Evolutionary conservation across 92 coral and sea anemone species (phyloP), one percentile per base, ranked within the genome.

Genomic region (Plumapathes pennacea): DNA sequence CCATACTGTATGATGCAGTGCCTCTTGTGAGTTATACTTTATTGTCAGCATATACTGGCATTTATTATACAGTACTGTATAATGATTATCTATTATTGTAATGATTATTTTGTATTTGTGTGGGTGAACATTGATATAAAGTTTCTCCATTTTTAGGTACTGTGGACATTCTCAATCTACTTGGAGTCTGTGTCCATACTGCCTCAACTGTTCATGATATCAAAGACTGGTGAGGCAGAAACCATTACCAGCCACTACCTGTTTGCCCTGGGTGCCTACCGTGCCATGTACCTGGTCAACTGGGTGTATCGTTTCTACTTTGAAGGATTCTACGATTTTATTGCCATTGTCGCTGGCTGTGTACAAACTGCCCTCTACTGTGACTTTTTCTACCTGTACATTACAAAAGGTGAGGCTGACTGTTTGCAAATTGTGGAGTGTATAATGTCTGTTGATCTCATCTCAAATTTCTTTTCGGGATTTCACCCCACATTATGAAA

Each of bases 141-240:
- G 2, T 1, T n/a, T 57, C 18, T 62, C 41, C 20, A 10, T 27
- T 25, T 47, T 12, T 23, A 94, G 99, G 95, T 94, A 50, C 41
- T 94, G 64, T 94, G 99, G 99, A 94, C 99, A 10, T 94, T 94
- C 77, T 94, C 99, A 80, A 94, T 94, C 83, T 94, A 94, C 80
- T 72, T 94, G 70, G 99, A 94, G 82, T 88, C 99, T 24, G 92
- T 94, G 31, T 96, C 99, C 54, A 94, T 94, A 76, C 82, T 94
- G 36, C 99, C 99, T 2, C 99, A 94, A 65, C 81, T 94, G 50
- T 94, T 94, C 80, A 94, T 94, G 99, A 94, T 94, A 62, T 84
- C 99, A 51, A 94, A 94, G 85, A 94, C 99, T 53, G 99, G 99
- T 3, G 99, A 94, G 45, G 99, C 99, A 0, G 99, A 94, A 49